Evolutionary conservation across 2,888 invertebrate species (phyloP), one percentile per base, ranked within the genome.

Genomic region (Petrolisthes manimaculis): DNA sequence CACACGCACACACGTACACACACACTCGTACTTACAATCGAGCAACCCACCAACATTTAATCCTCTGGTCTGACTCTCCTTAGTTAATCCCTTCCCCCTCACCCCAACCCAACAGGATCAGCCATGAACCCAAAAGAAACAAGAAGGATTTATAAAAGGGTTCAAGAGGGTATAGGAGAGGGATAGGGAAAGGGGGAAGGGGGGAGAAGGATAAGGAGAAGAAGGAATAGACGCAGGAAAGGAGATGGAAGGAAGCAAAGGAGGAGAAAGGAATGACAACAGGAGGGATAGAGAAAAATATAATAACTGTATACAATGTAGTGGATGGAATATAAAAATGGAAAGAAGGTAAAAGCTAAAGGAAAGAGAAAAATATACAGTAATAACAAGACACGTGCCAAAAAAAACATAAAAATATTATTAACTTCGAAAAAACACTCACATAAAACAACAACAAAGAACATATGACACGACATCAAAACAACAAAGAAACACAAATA

Each of bases 61-160:
- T 71, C 71, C 71, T 21, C 71, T 61, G 61, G 14, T 78, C 78
- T n/a, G 14, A 78, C 54, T 21, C 78, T n/a, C 51, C 51, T 54
- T 18, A 9, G 9, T 78, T 8, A 51, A 12, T 78, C 54, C 51
- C 24, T 54, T 1, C 54, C n/a, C 21, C 75, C 12, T 37, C 75
- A 8, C 9, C 37, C 54, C 78, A 8, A 8, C n/a, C 6, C 21
- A 6, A n/a, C 71, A n/a, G 71, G 37, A 37, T 37, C 37, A 37
- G 37, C 37, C 37, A 37, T 37, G 37, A 37, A 37, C 37, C 37
- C 37, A 37, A 37, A 37, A 37, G 37, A 37, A 37, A 37, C 37
- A 37, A 37, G 37, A 37, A 37, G 37, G 78, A 54, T 78, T n/a
- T 12, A 53, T 78, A 51, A 78, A 78, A 61, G 61, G 81, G 67